Evolutionary conservation across 2,113 vertebrate genomes (phyloP).

Genomic region (Vireo altiloquus): DNA sequence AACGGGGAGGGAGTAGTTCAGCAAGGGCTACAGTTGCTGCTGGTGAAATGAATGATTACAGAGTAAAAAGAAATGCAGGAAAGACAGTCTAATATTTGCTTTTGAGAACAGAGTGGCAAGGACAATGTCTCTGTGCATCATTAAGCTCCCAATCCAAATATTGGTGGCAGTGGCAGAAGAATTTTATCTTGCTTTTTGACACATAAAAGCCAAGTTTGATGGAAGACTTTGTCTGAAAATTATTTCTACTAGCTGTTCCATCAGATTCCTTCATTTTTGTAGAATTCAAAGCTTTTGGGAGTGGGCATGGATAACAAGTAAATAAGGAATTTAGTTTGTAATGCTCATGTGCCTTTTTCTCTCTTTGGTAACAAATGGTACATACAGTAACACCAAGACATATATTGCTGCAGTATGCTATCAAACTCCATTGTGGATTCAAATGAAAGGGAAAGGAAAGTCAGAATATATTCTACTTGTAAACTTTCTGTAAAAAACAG

Average conservation of each 20-base stretch:
- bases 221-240: not conserved
- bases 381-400: not conserved
- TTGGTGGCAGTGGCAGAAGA: not conserved
- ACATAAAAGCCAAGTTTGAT: not conserved
- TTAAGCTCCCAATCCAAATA: not conserved
- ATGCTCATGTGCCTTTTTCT: not conserved
- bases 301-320: not conserved
- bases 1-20: not conserved
- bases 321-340: not conserved
- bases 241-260: not conserved
- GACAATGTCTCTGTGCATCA: not conserved
- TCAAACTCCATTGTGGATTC: not conserved
- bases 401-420: not conserved
- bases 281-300: not conserved
- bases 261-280: not conserved
- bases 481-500: constrained; percentile 12
- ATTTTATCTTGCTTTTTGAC: not conserved
- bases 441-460: constrained; percentile 11
- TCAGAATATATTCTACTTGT: not conserved
- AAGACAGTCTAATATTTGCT: not conserved
- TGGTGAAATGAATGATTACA: not conserved
- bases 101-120: not conserved
- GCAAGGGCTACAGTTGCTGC: not conserved
- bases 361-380: not conserved
- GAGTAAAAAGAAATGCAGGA: not conserved